Percentiles rank a stretch among this genome's conserved stretches.
phyloP scores from a whole-genome alignment of 2,113 vertebrate genomes.

The Prunella himalayana region DNA sequence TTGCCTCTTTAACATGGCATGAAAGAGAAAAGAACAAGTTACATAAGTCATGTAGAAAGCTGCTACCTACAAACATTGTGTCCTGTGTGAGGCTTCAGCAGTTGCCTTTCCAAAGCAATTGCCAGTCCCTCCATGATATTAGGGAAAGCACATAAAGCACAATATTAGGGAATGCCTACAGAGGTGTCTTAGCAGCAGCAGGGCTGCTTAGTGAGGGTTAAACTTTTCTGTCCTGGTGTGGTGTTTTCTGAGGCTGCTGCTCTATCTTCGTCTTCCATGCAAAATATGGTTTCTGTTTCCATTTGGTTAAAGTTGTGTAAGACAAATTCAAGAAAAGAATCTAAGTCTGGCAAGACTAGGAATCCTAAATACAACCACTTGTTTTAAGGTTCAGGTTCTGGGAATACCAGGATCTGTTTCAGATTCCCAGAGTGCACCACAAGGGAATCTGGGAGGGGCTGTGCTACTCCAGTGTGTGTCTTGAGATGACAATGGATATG shows the following conservation, averaged over 20 bases:
- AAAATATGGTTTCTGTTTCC: constrained; percentile 11
- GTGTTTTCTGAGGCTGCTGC: constrained; percentile 26
- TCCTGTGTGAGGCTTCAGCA: neutral
- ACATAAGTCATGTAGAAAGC: neutral
- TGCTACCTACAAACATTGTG: neutral
- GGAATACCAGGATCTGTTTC: constrained; percentile 46
- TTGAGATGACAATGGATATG: neutral
- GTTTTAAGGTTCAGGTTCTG: constrained; percentile 54
- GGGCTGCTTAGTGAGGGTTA: neutral
- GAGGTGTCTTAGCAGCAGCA: neutral
- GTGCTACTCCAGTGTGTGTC: constrained; percentile 8
- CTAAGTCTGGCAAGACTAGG: constrained; percentile 24
- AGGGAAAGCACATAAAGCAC: neutral
- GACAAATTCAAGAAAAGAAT: neutral
- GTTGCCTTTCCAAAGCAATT: neutral
- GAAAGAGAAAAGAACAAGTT: neutral
- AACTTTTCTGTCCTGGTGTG: neutral
- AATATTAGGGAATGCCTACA: neutral
- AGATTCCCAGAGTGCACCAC: constrained; percentile 24
- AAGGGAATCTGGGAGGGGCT: constrained; percentile 45
- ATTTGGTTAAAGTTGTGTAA: constrained; percentile 6
- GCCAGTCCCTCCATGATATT: neutral
- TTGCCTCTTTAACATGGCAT: neutral
- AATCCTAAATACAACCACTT: constrained; percentile 45
- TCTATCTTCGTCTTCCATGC: neutral